Evolutionary conservation across 2,113 vertebrate species (phyloP).

Genomic region (Mungos mungo): DNA sequence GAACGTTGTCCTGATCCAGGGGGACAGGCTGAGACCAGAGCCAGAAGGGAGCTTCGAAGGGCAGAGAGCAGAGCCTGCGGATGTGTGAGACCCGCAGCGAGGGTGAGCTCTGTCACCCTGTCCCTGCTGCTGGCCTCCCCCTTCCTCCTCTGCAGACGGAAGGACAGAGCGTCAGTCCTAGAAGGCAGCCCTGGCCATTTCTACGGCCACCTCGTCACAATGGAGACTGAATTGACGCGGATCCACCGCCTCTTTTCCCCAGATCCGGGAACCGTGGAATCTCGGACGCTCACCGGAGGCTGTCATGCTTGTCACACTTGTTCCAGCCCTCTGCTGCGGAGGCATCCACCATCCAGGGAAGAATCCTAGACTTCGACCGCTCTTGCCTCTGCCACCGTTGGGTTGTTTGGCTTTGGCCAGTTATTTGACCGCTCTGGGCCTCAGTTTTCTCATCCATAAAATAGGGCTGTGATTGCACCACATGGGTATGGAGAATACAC

Average conservation of each 20-base stretch:
- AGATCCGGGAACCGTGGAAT: neutral
- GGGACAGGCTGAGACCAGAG: neutral
- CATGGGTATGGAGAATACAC: neutral
- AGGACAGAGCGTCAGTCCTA: neutral
- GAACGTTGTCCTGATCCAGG: neutral
- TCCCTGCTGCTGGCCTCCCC: neutral
- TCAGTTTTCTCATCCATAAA: neutral
- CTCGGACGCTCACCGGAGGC: neutral
- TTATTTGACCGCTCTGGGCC: neutral
- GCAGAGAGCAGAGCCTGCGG: neutral
- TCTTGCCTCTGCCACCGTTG: neutral
- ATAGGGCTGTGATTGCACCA: neutral
- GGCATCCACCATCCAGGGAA: neutral
- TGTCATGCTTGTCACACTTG: fast-evolving
- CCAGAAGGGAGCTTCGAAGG: neutral
- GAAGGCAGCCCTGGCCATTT: neutral
- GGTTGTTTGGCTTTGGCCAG: neutral
- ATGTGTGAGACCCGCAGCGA: neutral
- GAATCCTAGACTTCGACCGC: neutral
- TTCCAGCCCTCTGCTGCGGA: neutral
- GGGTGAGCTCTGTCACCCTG: too few relatives aligned
- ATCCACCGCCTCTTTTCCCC: neutral
- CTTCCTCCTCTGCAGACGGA: neutral
- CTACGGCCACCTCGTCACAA: neutral
- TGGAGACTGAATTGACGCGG: neutral